Evolutionary conservation across 2,113 vertebrate genomes (phyloP).

Genomic region (Micromys minutus): DNA sequence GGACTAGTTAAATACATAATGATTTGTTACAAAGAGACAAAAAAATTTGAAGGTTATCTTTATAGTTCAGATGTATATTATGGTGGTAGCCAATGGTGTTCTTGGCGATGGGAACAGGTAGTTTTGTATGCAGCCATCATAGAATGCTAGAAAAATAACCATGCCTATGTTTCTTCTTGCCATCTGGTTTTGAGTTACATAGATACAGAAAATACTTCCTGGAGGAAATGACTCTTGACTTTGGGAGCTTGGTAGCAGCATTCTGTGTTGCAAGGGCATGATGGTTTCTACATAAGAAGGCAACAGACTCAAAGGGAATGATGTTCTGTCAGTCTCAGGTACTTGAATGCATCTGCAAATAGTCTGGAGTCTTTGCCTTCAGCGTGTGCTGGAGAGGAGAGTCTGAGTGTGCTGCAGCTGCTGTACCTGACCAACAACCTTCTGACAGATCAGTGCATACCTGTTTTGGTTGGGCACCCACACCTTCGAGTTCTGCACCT

Average conservation of each 20-base stretch:
- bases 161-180: not conserved
- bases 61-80: not conserved
- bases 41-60: not conserved
- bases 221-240: not conserved
- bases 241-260: constrained; percentile 1
- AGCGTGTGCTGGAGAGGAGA: constrained; percentile 91
- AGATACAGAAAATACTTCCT: constrained; percentile 34
- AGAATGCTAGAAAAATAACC: not conserved
- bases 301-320: not conserved
- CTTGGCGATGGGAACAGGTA: not conserved
- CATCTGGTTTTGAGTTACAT: not conserved
- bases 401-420: constrained; percentile 93
- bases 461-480: constrained; percentile 91
- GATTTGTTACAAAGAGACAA: constrained; percentile 18
- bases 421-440: constrained; percentile 94
- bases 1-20: constrained; percentile 28
- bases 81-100: not conserved
- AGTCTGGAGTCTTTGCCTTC: constrained; percentile 93
- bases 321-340: constrained; percentile 91
- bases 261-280: not conserved
- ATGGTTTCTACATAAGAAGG: not conserved
- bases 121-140: not conserved
- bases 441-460: constrained; percentile 93
- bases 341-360: constrained; percentile 96
- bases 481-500: constrained; percentile 94